Evolutionary conservation across 2,888 invertebrate genomes (phyloP).

Genomic region (Folsomia manolachei): DNA sequence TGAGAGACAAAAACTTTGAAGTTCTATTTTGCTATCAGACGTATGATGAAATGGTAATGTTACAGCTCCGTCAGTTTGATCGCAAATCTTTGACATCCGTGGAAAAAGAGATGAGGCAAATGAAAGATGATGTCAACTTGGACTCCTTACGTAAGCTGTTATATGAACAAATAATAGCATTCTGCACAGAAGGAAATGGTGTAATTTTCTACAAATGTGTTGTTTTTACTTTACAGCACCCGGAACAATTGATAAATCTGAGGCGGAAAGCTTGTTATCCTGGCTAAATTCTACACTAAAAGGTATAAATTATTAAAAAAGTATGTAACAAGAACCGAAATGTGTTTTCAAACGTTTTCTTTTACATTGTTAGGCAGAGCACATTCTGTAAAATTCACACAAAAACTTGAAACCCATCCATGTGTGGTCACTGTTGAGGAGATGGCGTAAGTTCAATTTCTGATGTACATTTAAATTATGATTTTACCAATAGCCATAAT

Average conservation of each 20-base stretch:
- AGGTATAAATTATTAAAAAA: too few species aligned
- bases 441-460: too few species aligned
- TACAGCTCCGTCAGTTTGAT: conserved; percentile 81
- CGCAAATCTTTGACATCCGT: conserved; percentile 77
- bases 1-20: conserved; percentile 82
- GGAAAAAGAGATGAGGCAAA: conserved; percentile 86
- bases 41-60: conserved; percentile 92
- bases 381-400: conserved; percentile 76
- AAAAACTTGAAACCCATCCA: conserved; percentile 81
- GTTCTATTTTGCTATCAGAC: conserved; percentile 94
- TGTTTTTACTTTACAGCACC: conserved; percentile 56
- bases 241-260: conserved; percentile 68
- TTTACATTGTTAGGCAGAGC: too few species aligned
- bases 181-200: not conserved
- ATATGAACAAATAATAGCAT: not conserved
- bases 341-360: conserved; percentile 66
- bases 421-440: conserved; percentile 93
- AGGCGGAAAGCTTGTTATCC: conserved; percentile 73
- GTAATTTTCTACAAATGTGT: conserved; percentile 10
- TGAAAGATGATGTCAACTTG: conserved; percentile 61
- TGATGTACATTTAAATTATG: too few species aligned
- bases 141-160: conserved; percentile 62
- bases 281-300: conserved; percentile 64
- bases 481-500: too few species aligned
- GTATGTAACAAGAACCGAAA: too few species aligned